phyloP scores from a whole-genome alignment of 64 coral and sea anemone species.

The Montipora sp. region DNA sequence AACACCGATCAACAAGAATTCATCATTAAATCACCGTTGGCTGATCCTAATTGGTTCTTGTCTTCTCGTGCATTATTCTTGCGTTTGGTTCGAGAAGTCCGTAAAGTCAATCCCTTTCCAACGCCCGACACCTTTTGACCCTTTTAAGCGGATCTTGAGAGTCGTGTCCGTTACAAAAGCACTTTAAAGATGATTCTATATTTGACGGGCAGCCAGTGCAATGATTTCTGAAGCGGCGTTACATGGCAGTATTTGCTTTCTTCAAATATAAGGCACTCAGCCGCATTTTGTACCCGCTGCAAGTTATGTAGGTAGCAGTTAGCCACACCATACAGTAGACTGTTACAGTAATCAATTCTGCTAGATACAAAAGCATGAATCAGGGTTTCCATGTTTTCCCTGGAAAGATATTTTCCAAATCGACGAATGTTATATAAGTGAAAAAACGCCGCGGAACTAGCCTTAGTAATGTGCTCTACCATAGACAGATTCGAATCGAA shows the following conservation, averaged over 20 bases:
- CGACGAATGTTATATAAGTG: conserved; percentile 4
- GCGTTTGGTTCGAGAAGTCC: too few species aligned
- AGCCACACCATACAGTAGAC: conserved; percentile 43
- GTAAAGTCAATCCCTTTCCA: neutral
- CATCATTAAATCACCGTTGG: too few species aligned
- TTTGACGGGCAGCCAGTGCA: conserved; percentile 33
- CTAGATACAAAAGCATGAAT: conserved; percentile 43
- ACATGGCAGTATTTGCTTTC: conserved; percentile 37
- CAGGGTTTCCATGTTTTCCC: neutral
- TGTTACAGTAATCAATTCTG: conserved; percentile 35
- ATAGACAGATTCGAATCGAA: conserved; percentile 28
- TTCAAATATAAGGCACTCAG: conserved; percentile 25
- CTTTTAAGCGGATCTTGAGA: too few species aligned
- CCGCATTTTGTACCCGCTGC: conserved; percentile 23
- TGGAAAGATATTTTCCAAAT: conserved; percentile 46
- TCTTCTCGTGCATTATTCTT: too few species aligned
- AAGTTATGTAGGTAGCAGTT: conserved; percentile 11
- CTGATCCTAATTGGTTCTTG: too few species aligned
- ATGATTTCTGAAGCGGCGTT: conserved; percentile 23
- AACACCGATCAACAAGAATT: too few species aligned
- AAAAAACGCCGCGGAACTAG: conserved; percentile 11
- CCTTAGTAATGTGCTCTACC: conserved; percentile 26
- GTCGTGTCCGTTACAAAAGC: neutral
- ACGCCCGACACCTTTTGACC: too few species aligned
- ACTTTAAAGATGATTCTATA: conserved; percentile 20